Evolutionary conservation across 35 echinoderm and acorn worm genomes (phyloP).

Genomic region (Chiridota heheva): DNA sequence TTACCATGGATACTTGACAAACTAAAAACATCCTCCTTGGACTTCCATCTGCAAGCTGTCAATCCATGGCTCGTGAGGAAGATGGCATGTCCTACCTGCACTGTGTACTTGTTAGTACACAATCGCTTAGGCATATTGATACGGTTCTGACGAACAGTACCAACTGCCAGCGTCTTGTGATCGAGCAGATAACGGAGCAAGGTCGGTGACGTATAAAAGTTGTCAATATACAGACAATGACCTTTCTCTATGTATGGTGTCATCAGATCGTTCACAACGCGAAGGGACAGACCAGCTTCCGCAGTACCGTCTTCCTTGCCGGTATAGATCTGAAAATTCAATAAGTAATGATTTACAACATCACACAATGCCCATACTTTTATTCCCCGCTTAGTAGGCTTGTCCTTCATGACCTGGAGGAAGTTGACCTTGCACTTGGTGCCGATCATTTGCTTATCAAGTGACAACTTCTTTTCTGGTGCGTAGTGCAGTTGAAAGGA

Average conservation of each 20-base stretch:
- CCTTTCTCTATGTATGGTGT: not conserved
- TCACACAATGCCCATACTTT: conserved; percentile 2
- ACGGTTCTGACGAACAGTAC: conserved; percentile 18
- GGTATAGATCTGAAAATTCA: not conserved
- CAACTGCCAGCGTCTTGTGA: conserved; percentile 34
- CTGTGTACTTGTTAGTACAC: not conserved
- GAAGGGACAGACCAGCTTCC: not conserved
- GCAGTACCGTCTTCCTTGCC: not conserved
- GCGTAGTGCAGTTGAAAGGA: not conserved
- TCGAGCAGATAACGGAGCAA: not conserved
- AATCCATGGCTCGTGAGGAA: conserved; percentile 5
- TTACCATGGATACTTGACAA: conserved; percentile 31
- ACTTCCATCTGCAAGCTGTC: conserved; percentile 30
- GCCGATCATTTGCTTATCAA: conserved; percentile 2
- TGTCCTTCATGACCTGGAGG: conserved; percentile 10
- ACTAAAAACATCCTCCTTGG: conserved; percentile 20
- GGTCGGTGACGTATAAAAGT: not conserved
- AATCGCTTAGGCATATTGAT: conserved; percentile 3
- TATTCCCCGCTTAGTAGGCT: conserved; percentile 6
- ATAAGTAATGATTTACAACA: not conserved
- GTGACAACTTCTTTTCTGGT: not conserved
- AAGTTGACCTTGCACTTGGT: not conserved
- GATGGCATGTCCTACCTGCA: not conserved
- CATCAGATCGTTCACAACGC: not conserved
- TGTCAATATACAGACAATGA: not conserved